phyloP scores from a whole-genome alignment of 2,113 vertebrate genomes.

The Alligator sinensis region DNA sequence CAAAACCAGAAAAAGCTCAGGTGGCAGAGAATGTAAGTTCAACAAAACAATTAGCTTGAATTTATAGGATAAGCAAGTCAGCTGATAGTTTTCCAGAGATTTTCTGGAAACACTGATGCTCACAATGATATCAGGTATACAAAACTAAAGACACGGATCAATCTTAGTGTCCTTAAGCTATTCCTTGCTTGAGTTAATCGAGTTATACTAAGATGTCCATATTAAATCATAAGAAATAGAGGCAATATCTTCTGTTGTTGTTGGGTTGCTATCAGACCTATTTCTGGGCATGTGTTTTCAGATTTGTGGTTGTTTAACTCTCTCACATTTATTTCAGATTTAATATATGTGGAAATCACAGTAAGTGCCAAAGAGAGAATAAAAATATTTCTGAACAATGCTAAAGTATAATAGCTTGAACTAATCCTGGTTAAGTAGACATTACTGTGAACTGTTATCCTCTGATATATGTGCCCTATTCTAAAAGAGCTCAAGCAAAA shows the following conservation, averaged over 20 bases:
- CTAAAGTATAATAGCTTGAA: not conserved
- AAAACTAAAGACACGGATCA: not conserved
- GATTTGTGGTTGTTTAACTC: not conserved
- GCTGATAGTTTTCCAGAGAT: not conserved
- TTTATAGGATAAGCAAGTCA: not conserved
- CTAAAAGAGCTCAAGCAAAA: not conserved
- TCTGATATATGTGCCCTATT: not conserved
- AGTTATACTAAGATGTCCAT: not conserved
- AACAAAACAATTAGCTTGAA: conserved; percentile 2
- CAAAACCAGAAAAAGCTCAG: conserved; percentile 84
- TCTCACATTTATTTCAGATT: not conserved
- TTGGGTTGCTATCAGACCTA: not conserved
- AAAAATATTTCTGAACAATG: not conserved
- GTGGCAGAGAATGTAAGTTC: conserved; percentile 86
- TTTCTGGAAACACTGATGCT: not conserved
- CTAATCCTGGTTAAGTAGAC: not conserved
- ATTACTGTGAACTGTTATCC: not conserved
- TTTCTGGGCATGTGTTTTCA: conserved; percentile 11
- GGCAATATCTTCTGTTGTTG: not conserved
- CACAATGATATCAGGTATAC: not conserved
- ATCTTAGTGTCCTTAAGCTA: not conserved
- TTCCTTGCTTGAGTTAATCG: not conserved
- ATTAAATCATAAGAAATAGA: not conserved
- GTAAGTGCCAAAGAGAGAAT: not conserved
- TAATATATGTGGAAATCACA: not conserved